Conservation (phyloP, 2,888 invertebrate species). For the Tiliacea citrago region DNA sequence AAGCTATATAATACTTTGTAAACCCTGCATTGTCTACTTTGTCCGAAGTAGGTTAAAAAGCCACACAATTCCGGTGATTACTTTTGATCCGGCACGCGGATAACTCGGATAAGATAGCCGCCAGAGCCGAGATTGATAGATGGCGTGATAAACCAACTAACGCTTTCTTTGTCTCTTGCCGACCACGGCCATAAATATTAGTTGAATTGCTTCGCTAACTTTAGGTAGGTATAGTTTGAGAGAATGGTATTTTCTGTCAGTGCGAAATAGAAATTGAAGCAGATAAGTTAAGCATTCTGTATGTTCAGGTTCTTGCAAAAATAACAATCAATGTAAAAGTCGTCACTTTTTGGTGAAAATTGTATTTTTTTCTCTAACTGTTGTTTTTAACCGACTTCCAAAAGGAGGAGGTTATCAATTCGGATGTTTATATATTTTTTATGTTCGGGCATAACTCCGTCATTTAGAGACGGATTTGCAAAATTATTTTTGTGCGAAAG, state of each 20-base stretch:
- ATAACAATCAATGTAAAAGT: neutral
- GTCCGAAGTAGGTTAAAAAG: constrained; percentile 26
- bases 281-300: no score
- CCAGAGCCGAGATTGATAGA: constrained; percentile 33
- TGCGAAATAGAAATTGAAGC: neutral
- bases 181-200: constrained; percentile 27
- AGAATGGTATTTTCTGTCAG: neutral
- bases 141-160: constrained; percentile 40
- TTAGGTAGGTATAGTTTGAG: neutral
- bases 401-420: no score
- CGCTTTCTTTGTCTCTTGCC: constrained; percentile 21
- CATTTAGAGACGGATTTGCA: no score
- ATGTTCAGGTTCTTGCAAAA: neutral
- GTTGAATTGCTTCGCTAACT: neutral
- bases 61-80: constrained; percentile 35
- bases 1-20: constrained; percentile 8
- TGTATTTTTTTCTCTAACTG: neutral
- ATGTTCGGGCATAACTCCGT: no score
- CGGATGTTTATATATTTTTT: no score
- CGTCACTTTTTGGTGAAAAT: neutral
- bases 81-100: constrained; percentile 18
- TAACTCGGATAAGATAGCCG: constrained; percentile 12
- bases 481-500: no score
- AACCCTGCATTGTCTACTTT: neutral
- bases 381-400: no score